Base-by-base conservation (phyloP, 2,888 invertebrate species). In the Alviniconcha strummeri region DNA sequence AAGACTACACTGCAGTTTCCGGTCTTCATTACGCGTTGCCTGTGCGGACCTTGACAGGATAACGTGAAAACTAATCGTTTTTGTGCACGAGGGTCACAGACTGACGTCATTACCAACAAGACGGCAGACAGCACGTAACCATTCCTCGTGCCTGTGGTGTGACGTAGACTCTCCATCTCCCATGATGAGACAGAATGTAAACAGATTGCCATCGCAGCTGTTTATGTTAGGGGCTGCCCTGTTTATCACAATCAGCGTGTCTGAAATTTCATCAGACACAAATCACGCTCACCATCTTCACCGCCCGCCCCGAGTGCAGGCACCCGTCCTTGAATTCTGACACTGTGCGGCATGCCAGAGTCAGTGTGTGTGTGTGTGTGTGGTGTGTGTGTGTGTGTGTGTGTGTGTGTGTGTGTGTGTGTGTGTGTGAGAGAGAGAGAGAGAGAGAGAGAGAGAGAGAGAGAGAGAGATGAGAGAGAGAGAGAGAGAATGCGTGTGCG, bases 191-290 rank as follows among this genome's bases (percentile, higher is more conserved):
- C 60, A 60, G 60, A 60, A 8, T n/a, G 71, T 71, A 71, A 71
- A 71, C 71, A 71, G 17, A 71, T 19, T 71, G 7, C 71, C 19
- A 71, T 71, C 71, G 13, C 13, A 71, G 17, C 19, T 77, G 77
- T 77, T 77, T 77, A 77, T 56, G 17, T 77, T 77, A 57, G 57
- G 55, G 17, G 17, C 36, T n/a, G 17, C 13, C 13, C 11, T 77
- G 77, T 77, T 77, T 77, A 56, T 54, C 77, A n/a, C 57, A 0
- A 56, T 77, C 57, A 77, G 15, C 77, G n/a, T 13, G 56, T 56
- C 77, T 77, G 57, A 77, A 77, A 77, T 77, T 77, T 77, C 77
- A 77, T 19, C 77, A 77, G 77, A 17, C n/a, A 75, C 17, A 13
- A 19, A 52, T 52, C 54, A 75, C 54, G 52, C 52, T 75, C 19